Evolutionary conservation across 1,140 invertebrate species (phyloP).

Genomic region (Aphaenogaster floridana): DNA sequence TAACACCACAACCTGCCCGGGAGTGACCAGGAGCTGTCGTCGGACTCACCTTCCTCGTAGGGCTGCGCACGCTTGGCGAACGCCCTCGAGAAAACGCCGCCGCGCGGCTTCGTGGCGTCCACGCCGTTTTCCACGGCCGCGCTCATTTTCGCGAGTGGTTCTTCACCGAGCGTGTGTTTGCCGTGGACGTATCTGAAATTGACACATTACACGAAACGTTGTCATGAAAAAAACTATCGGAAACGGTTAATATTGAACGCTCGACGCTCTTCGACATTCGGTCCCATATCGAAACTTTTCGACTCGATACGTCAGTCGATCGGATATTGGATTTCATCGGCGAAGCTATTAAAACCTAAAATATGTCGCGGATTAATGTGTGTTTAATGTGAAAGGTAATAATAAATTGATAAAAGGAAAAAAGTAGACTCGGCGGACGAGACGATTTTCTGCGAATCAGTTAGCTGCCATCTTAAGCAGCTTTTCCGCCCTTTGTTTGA

Average conservation of each 20-base stretch:
- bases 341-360: not conserved
- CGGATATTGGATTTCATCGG: slow-evolving; percentile 1
- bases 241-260: slow-evolving; percentile 26
- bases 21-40: slow-evolving; percentile 36
- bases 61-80: slow-evolving; percentile 84
- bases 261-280: slow-evolving; percentile 19
- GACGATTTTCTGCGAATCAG: not conserved
- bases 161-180: slow-evolving; percentile 67
- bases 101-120: slow-evolving; percentile 81
- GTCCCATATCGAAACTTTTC: slow-evolving; percentile 30
- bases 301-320: slow-evolving; percentile 14
- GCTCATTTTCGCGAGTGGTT: slow-evolving; percentile 80
- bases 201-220: slow-evolving; percentile 64
- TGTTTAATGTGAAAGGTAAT: not conserved
- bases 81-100: slow-evolving; percentile 83
- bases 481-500: not conserved
- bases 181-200: slow-evolving; percentile 72
- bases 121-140: slow-evolving; percentile 82
- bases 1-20: not conserved
- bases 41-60: slow-evolving; percentile 84
- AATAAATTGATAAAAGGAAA: not conserved
- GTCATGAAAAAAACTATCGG: not conserved
- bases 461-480: not conserved
- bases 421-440: not conserved
- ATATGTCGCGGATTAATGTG: not conserved